Evolutionary conservation across 2,113 vertebrate genomes (phyloP), one percentile per base, ranked within the genome.

Genomic region (Platichthys flesus): DNA sequence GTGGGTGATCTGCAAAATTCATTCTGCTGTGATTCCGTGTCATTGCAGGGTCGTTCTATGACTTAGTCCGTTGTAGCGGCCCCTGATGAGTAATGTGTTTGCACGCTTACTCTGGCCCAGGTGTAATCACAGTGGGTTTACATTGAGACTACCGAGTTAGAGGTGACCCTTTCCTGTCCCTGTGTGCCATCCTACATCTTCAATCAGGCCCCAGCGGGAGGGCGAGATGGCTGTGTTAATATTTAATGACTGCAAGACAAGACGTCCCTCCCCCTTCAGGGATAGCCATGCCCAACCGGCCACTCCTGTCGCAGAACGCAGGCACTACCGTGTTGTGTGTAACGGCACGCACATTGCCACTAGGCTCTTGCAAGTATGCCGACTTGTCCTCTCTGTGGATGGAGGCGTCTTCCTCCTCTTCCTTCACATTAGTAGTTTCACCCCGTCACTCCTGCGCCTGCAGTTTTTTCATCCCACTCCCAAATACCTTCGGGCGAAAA

Each of bases 191-290:
- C 74, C 74, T 73, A 79, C 77, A 75, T 79, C 89, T 86, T 84
- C 85, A 92, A 83, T 88, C 84, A 76, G 73, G 75, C 68, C 83
- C 75, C 78, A 80, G 81, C 49, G 73, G 79, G 86, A 79, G 81
- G 67, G 71, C 71, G 56, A 82, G 80, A 84, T 89, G 88, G 75
- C 65, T 72, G 47, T 68, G 75, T 93, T 92, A 92, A 93, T 92
- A 93, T 94, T 92, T 92, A 91, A 93, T 92, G 81, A 85, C 55
- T 52, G 60, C 78, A 82, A 86, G 83, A 88, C 80, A 86, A 82
- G 83, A 82, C 65, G 67, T 71, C 79, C 76, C 52, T 70, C 26
- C 72, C 86, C 73, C 68, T 64, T 16, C 0, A 74, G 78, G 83
- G 16, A 80, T 70, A 60, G 24, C n/a, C 15, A 2, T 9, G 4